phyloP scores from a whole-genome alignment of 1,140 invertebrate species.

The Drosophila nannoptera region DNA sequence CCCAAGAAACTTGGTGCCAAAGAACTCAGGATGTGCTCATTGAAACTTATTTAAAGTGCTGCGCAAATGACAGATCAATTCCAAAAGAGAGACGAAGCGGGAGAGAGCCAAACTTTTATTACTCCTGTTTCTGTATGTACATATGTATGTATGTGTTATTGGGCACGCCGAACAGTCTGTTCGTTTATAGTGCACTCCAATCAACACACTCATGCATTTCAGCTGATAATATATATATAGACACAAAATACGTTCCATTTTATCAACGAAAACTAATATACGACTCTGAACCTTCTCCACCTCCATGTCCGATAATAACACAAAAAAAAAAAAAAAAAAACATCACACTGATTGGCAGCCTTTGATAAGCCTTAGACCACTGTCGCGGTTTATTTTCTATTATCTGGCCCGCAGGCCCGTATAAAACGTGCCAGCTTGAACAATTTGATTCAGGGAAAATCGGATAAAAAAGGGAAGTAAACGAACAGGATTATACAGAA shows the following conservation, averaged over 20 bases:
- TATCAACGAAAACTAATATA: slow-evolving; percentile 52
- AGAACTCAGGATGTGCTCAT: slow-evolving; percentile 51
- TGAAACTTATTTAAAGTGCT: slow-evolving; percentile 29
- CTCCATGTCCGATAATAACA: slow-evolving; percentile 8
- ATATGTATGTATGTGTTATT: neutral
- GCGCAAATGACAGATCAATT: slow-evolving; percentile 18
- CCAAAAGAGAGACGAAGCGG: slow-evolving; percentile 3
- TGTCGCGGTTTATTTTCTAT: slow-evolving; percentile 5
- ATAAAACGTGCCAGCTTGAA: slow-evolving; percentile 8
- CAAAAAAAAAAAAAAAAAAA: neutral
- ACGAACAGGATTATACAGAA: neutral
- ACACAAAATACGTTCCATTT: slow-evolving; percentile 7
- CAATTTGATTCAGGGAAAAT: slow-evolving; percentile 12
- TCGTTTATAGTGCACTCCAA: slow-evolving; percentile 2
- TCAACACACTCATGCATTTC: neutral
- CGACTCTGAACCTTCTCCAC: slow-evolving; percentile 25
- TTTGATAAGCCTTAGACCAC: slow-evolving; percentile 19
- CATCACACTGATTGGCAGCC: slow-evolving; percentile 3
- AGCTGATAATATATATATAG: neutral
- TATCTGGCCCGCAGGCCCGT: slow-evolving; percentile 24
- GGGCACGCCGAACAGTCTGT: neutral
- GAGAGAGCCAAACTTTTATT: neutral
- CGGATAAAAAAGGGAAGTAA: neutral
- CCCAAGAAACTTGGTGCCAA: slow-evolving; percentile 14
- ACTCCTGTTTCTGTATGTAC: neutral